Percentiles rank a stretch among this genome's conserved stretches.
These are phyloP conservation scores for Philotrypesis tridentata DNA, from an alignment of 1,140 invertebrate species.

Conservation along the genomic window DNA sequence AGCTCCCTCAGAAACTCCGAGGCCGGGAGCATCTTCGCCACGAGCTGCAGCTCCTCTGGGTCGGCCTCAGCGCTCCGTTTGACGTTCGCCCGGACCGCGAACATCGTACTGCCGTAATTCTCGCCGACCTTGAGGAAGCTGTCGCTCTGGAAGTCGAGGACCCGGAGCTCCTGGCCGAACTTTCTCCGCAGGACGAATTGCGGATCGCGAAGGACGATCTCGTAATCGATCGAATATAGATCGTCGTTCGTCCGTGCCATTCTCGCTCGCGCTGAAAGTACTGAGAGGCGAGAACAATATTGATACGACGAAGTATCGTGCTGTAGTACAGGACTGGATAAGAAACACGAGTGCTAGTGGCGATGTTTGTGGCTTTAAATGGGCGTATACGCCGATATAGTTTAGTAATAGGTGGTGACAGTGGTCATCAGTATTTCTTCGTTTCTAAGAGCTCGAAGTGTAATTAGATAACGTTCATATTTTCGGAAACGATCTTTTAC, in stretches of 20 bases:
- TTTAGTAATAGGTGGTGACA: no score
- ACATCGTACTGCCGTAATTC: conserved; percentile 76
- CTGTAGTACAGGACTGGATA: no score
- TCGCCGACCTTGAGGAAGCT: conserved; percentile 70
- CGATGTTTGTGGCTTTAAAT: no score
- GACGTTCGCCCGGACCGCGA: conserved; percentile 64
- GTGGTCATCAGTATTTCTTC: no score
- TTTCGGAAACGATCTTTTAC: no score
- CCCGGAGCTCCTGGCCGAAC: conserved; percentile 50
- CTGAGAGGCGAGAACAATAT: no score
- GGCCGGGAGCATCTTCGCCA: conserved; percentile 65
- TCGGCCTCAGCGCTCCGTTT: neutral
- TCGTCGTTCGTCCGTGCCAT: neutral
- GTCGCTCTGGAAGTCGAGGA: conserved; percentile 52
- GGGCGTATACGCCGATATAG: no score
- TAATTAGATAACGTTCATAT: no score
- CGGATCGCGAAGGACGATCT: conserved; percentile 51
- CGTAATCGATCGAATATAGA: neutral
- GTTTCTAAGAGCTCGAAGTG: no score
- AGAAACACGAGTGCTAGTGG: no score
- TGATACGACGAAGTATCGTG: no score
- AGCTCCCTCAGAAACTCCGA: conserved; percentile 60
- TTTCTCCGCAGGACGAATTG: conserved; percentile 51
- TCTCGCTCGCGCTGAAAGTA: neutral
- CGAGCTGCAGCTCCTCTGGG: conserved; percentile 51